Evolutionary conservation across 2,797 vertebrate species (phyloP), one percentile per base, ranked within the genome.

Genomic region (Aulostomus chinensis): DNA sequence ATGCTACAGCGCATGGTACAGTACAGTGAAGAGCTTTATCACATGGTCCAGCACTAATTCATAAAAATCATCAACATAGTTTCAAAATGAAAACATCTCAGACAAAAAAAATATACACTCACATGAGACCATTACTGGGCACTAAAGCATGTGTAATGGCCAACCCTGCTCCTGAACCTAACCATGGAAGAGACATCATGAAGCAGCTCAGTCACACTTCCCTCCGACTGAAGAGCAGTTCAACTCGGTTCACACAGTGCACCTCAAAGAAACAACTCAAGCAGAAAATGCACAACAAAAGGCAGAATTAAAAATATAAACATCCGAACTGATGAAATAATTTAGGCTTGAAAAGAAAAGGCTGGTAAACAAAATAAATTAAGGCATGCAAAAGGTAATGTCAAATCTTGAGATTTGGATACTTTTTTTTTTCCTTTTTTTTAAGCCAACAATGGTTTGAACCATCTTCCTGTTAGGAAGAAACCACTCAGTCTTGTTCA

Each of bases 321-420:
- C 63, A 74, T 68, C 59, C 74, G 35, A 72, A 72, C 68, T 59
- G 39, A 76, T 62, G 32, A 78, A 69, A 81, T 85, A 61, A 78
- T 52, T 75, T 76, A 67, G 38, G 53, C 49, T 43, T 58, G 47
- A 61, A 63, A 68, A 57, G 20, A 70, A 66, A 30, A 39, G 69
- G 39, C 34, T 64, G 57, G 64, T 74, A 78, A 77, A 81, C 58
- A 68, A 75, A 82, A 86, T 85, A 76, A 86, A 86, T 78, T 83
- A 88, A 89, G 86, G 86, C 86, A 90, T 86, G 89, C 86, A 86
- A 73, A 78, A 74, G 63, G 76, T 61, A 57, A 61, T 51, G 52
- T 64, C 58, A 77, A 71, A 72, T 68, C 64, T 73, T 50, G 14
- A 68, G 43, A 77, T 73, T 71, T 56, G 31, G 46, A 79, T 73